Conservation (phyloP, 2,888 invertebrate genomes). For the Geophilus truncorum region DNA sequence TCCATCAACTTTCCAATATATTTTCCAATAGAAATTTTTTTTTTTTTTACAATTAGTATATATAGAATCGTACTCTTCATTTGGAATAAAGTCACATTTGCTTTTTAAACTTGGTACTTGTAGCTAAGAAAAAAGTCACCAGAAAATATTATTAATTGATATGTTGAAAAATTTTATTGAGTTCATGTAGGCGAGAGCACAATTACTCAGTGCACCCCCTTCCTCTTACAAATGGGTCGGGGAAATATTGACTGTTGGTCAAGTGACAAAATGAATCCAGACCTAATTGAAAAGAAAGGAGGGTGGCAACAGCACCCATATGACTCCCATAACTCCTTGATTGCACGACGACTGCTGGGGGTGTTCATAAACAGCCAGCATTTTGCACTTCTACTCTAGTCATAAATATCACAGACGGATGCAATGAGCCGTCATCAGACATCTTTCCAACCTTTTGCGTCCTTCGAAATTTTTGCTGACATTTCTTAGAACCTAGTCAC, state of each 20-base stretch:
- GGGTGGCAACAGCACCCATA: constrained; percentile 14
- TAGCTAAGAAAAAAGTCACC: background rate
- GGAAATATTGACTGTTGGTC: constrained; percentile 6
- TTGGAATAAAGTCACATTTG: too few relatives aligned
- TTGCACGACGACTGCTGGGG: constrained; percentile 2
- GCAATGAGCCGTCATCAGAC: background rate
- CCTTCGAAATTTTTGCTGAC: background rate
- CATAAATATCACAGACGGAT: background rate
- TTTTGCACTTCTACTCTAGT: background rate
- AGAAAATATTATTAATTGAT: background rate
- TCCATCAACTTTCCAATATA: too few relatives aligned
- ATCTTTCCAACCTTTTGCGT: background rate
- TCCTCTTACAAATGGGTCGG: background rate
- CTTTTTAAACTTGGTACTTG: too few relatives aligned
- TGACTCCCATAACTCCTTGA: constrained; percentile 6
- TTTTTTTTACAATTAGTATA: too few relatives aligned
- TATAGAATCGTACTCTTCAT: too few relatives aligned
- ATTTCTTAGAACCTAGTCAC: too few relatives aligned
- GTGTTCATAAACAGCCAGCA: background rate
- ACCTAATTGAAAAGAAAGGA: background rate
- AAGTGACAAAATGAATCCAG: constrained; percentile 4
- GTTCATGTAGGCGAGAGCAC: background rate
- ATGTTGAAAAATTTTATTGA: background rate
- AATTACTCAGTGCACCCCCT: background rate
- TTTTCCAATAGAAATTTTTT: too few relatives aligned